Base-by-base conservation (phyloP, 1,140 invertebrate species). In the Colletes gigas region DNA sequence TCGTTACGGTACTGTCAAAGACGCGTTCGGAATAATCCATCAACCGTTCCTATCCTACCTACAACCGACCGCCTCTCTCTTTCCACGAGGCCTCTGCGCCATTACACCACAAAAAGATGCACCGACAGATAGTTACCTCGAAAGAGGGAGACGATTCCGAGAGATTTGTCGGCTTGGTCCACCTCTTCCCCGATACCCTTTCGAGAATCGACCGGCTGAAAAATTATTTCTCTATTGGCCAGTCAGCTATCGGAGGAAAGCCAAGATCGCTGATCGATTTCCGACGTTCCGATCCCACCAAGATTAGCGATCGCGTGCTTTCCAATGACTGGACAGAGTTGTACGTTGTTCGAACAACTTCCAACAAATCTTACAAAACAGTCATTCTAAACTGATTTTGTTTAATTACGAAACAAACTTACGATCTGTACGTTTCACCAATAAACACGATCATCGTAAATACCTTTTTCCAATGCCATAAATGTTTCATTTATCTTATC, bases 21-120 rank as follows among this genome's bases (percentile, higher is more conserved):
- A 82, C 73, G 74, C 62, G 67, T 65, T 68, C 41, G 57, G 84
- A 88, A 84, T 88, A 88, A 88, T 88, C 84, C 86, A 88, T 87
- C 86, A 83, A 81, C 57, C 52, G 9, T 54, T 68, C 17, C 41
- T 63, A 70, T 77, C 73, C 77, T 79, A 14, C 17, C 19, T 57
- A 30, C 21, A 30, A 41, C n/a, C 4, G 2, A 54, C 44, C 62
- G 47, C 14, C 59, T 72, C 14, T 55, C 60, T 66, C n/a, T 57
- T 65, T 68, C 5, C 21, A n/a, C n/a, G 44, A 41, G 17, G 10
- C 65, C 44, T 60, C 54, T 41, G 30, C 39, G 41, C 19, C n/a
- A 54, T 50, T 76, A 19, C 44, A 52, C 39, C 17, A 17, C 50
- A 39, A 47, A 57, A 60, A 81, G 71, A 72, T 85, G 15, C 57